A percentile compares a stretch with the other conserved stretches of the same genome.
phyloP scores from a whole-genome alignment of 2,888 invertebrate species.

The Ethmia dodecea region DNA sequence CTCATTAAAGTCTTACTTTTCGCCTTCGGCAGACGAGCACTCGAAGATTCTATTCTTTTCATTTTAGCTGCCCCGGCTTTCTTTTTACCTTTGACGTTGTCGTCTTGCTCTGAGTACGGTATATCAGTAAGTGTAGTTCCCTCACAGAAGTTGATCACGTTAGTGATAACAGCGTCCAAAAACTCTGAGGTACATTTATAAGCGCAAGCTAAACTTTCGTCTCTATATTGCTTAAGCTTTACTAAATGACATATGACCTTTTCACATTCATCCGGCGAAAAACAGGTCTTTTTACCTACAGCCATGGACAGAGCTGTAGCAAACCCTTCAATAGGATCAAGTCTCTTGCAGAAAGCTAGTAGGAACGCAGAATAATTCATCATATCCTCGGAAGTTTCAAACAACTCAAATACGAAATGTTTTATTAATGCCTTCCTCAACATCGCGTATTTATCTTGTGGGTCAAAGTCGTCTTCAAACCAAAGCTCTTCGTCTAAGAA shows the following conservation, averaged over 20 bases:
- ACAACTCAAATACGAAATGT: constrained; percentile 77
- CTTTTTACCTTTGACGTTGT: constrained; percentile 42
- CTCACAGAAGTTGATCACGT: constrained; percentile 49
- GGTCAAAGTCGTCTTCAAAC: constrained; percentile 55
- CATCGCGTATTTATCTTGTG: constrained; percentile 30
- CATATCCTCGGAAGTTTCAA: constrained; percentile 53
- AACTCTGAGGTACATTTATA: constrained; percentile 46
- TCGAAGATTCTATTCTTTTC: constrained; percentile 32
- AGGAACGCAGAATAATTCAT: constrained; percentile 81
- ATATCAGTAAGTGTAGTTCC: constrained; percentile 49
- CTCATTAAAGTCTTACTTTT: constrained; percentile 25
- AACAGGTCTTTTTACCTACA: constrained; percentile 73
- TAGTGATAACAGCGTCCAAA: constrained; percentile 41
- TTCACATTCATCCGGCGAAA: constrained; percentile 61
- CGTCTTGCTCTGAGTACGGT: constrained; percentile 31
- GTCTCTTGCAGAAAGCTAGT: constrained; percentile 79
- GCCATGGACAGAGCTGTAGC: constrained; percentile 76
- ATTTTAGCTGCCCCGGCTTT: constrained; percentile 30
- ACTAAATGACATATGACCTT: constrained; percentile 59
- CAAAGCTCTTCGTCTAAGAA: constrained; percentile 48
- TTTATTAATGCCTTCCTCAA: constrained; percentile 62
- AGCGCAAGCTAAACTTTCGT: constrained; percentile 54
- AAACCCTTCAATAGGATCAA: constrained; percentile 73
- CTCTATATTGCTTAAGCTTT: constrained; percentile 50
- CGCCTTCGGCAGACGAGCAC: constrained; percentile 39